A percentile compares a stretch with the other conserved stretches of the same genome.
Conservation (phyloP, 2,797 vertebrate species). For the Buphagus erythrorhynchus region DNA sequence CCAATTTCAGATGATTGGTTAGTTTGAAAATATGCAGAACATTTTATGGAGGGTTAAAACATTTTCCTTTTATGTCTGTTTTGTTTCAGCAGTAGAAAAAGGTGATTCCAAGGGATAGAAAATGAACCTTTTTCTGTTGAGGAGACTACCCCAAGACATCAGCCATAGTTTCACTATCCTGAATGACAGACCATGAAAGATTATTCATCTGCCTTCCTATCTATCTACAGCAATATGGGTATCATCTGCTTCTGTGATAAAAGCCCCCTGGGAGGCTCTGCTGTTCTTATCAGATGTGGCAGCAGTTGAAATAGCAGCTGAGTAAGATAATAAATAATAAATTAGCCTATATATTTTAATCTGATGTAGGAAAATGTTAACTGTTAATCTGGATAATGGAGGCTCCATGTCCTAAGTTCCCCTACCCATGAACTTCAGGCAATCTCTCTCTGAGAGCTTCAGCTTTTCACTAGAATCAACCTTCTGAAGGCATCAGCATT, state of each 20-base stretch:
- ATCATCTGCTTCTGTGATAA: slow-evolving; percentile 46
- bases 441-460: slow-evolving; percentile 9
- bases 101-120: not conserved
- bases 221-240: slow-evolving; percentile 1
- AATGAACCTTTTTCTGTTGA: slow-evolving; percentile 33
- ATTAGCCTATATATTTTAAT: slow-evolving; percentile 67
- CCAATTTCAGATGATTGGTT: not conserved
- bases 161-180: slow-evolving; percentile 25
- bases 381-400: slow-evolving; percentile 63
- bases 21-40: not conserved
- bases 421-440: not conserved
- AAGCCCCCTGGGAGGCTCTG: not conserved
- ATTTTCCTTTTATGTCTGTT: not conserved
- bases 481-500: slow-evolving; percentile 47
- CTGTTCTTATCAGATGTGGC: slow-evolving; percentile 40
- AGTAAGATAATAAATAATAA: slow-evolving; percentile 70
- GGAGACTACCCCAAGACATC: slow-evolving; percentile 10
- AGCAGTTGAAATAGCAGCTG: slow-evolving; percentile 72
- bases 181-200: slow-evolving; percentile 42
- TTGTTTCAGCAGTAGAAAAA: slow-evolving; percentile 19
- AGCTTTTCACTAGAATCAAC: not conserved
- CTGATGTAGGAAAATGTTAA: slow-evolving; percentile 60
- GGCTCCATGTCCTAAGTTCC: not conserved
- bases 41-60: not conserved
- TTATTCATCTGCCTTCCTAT: slow-evolving; percentile 51